Conservation (phyloP, 2,113 vertebrate genomes). For the Cyprinodon brontotheroides region DNA sequence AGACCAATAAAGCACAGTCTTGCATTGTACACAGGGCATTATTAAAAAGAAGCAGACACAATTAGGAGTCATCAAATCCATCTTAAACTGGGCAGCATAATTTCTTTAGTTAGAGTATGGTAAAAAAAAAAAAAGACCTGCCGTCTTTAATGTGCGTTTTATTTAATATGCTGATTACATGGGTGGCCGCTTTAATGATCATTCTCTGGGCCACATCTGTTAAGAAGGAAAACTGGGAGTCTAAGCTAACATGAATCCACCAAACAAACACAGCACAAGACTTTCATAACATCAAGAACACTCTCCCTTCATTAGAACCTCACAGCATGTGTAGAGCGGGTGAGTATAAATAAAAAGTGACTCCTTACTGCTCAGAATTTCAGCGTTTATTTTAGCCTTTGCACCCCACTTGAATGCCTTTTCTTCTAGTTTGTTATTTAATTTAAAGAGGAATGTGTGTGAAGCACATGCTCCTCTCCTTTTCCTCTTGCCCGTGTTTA, state of each 20-base stretch:
- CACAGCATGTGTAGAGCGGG: conserved; percentile 40
- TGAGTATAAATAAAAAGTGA: conserved; percentile 34
- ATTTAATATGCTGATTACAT: conserved; percentile 74
- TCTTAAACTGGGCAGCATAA: conserved; percentile 63
- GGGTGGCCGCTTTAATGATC: conserved; percentile 73
- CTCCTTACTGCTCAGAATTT: conserved; percentile 53
- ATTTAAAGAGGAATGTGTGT: conserved; percentile 65
- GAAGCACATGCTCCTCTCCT: conserved; percentile 62
- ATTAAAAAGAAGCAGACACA: conserved; percentile 75
- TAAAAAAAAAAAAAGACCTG: conserved; percentile 52
- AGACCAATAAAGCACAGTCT: conserved; percentile 76
- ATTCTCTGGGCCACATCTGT: conserved; percentile 56
- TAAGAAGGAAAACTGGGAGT: conserved; percentile 48
- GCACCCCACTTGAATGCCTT: conserved; percentile 34
- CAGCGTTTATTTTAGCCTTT: conserved; percentile 29
- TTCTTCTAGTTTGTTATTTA: conserved; percentile 41
- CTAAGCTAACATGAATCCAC: conserved; percentile 34
- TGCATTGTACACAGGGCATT: conserved; percentile 49
- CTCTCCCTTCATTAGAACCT: conserved; percentile 51
- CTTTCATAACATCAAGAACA: conserved; percentile 50
- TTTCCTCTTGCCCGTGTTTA: conserved; percentile 75
- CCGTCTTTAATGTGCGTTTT: conserved; percentile 69
- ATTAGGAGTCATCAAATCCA: conserved; percentile 75
- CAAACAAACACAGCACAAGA: conserved; percentile 32
- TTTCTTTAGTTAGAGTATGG: conserved; percentile 48